phyloP scores from a whole-genome alignment of 2,888 invertebrate species.

The Acleris emargana region DNA sequence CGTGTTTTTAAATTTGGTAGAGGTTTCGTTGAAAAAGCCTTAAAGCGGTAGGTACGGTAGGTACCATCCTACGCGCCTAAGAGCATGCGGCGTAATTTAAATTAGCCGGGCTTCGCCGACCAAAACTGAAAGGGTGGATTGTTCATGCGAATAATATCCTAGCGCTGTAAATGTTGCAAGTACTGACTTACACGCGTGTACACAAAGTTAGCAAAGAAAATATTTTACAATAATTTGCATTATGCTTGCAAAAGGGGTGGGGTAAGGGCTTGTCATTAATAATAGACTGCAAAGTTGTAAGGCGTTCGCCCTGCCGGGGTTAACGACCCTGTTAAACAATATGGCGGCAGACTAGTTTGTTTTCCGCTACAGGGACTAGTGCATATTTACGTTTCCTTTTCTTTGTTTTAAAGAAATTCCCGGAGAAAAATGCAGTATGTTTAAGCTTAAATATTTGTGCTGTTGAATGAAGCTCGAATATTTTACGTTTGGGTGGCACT shows the following conservation, averaged over 20 bases:
- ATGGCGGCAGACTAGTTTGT: constrained; percentile 61
- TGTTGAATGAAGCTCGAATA: constrained; percentile 17
- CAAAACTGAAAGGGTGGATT: neutral
- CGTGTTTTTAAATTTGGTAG: no score
- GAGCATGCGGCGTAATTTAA: no score
- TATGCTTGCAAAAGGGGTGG: constrained; percentile 69
- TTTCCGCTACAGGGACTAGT: constrained; percentile 65
- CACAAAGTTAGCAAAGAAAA: constrained; percentile 61
- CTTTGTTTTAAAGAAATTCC: constrained; percentile 39
- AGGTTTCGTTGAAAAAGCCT: no score
- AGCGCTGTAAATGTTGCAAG: constrained; percentile 6
- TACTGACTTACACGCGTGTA: constrained; percentile 21
- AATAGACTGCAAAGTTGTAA: constrained; percentile 77
- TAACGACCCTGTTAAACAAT: constrained; percentile 74
- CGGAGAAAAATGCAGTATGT: constrained; percentile 23
- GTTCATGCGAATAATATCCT: neutral
- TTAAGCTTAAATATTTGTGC: constrained; percentile 23
- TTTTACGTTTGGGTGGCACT: constrained; percentile 6
- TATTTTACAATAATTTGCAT: constrained; percentile 79
- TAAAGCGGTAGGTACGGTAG: no score
- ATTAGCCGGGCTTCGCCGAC: no score
- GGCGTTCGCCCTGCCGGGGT: constrained; percentile 74
- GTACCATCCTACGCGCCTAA: no score
- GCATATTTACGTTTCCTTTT: constrained; percentile 62
- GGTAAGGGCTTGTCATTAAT: constrained; percentile 78